Percentiles rank a stretch among this genome's conserved stretches.
Evolutionary conservation across 2,113 vertebrate species (phyloP).

Genomic region (Tonatia bakeri): DNA sequence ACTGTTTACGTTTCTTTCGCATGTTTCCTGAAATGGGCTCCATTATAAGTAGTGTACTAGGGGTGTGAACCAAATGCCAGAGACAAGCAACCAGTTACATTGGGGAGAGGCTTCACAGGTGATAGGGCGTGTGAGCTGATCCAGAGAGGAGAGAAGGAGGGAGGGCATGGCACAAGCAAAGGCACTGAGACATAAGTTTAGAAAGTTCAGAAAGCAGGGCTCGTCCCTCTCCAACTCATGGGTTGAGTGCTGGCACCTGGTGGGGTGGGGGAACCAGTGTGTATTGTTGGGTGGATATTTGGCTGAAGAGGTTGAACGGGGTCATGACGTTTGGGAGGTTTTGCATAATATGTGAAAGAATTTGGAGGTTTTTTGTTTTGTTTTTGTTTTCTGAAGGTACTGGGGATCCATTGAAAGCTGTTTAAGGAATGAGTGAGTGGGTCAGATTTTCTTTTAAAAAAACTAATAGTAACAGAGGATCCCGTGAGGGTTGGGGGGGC

Average conservation of each 20-base stretch:
- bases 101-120: not conserved
- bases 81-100: not conserved
- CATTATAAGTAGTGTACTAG: not conserved
- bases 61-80: not conserved
- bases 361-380: not conserved
- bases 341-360: constrained; percentile 34
- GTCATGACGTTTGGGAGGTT: not conserved
- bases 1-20: not conserved
- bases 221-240: not conserved
- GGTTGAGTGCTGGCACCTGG: not conserved
- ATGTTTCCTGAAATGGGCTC: not conserved
- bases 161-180: not conserved
- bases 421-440: not conserved
- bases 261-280: not conserved
- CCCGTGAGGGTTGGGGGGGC: not conserved
- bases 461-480: not conserved
- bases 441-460: not conserved
- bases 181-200: not conserved
- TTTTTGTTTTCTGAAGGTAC: not conserved
- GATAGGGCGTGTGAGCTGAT: not conserved
- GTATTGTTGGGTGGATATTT: not conserved
- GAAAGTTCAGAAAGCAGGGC: not conserved
- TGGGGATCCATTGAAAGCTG: not conserved
- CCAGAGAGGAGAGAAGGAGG: not conserved
- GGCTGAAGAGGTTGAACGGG: not conserved